A percentile compares a stretch with the other conserved stretches of the same genome.
Conservation (phyloP, 2,888 invertebrate genomes). For the Yponomeuta plumbellus region DNA sequence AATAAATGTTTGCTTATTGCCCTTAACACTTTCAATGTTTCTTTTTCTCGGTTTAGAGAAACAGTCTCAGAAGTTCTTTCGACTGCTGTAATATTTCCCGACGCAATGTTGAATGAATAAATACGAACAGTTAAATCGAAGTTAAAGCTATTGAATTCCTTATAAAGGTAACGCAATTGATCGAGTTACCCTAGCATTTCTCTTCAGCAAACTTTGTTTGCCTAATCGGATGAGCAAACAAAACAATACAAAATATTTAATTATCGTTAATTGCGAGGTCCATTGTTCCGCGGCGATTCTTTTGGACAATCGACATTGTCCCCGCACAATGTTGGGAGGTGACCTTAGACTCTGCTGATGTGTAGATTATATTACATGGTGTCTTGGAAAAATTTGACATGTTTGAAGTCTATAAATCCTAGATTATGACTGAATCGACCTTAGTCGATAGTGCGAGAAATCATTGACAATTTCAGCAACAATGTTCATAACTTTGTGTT, state of each 20-base stretch:
- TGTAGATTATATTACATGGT: not conserved
- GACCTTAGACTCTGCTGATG: conserved; percentile 32
- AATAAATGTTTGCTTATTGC: conserved; percentile 6
- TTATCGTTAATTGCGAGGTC: conserved; percentile 67
- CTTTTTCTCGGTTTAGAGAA: not conserved
- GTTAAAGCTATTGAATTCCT: not conserved
- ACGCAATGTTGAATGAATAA: not conserved
- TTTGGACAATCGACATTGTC: conserved; percentile 73
- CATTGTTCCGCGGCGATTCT: conserved; percentile 61
- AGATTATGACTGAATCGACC: no score
- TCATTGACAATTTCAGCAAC: no score
- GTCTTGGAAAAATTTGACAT: not conserved
- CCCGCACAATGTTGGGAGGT: conserved; percentile 70
- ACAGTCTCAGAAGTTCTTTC: not conserved
- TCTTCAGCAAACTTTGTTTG: conserved; percentile 9
- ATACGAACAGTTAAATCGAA: not conserved
- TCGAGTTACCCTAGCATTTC: not conserved
- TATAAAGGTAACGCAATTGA: not conserved
- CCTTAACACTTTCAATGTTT: not conserved
- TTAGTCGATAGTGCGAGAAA: no score
- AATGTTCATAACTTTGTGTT: no score
- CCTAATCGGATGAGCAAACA: conserved; percentile 33
- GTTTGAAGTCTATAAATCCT: not conserved
- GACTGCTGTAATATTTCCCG: not conserved
- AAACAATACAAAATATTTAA: conserved; percentile 62